Conservation (phyloP, 2,797 vertebrate genomes). For the Strix occidentalis region DNA sequence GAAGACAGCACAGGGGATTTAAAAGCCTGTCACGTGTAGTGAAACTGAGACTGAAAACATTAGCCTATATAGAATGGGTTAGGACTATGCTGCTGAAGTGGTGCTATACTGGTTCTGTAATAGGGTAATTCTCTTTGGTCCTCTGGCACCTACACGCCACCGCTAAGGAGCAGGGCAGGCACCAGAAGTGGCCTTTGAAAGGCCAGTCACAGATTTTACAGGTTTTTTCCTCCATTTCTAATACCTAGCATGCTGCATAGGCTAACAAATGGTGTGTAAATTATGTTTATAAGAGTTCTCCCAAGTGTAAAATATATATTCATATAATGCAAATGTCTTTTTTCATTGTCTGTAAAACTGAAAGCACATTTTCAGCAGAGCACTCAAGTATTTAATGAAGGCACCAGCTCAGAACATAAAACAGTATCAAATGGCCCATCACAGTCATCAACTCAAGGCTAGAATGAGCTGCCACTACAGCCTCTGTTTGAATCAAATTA, state of each 20-base stretch:
- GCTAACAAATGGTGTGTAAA: conserved; percentile 31
- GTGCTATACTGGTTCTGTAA: neutral
- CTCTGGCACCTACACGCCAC: neutral
- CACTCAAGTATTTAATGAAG: conserved; percentile 27
- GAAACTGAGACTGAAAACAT: neutral
- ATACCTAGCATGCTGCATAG: neutral
- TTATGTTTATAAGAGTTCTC: conserved; percentile 1
- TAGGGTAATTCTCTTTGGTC: neutral
- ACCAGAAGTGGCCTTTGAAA: neutral
- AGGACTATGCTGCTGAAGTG: neutral
- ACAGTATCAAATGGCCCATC: conserved; percentile 1
- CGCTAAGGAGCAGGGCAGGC: neutral
- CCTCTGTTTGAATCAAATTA: neutral
- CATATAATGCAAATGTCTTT: conserved; percentile 36
- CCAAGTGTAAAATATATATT: conserved; percentile 42
- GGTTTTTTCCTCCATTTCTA: neutral
- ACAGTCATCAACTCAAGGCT: conserved; percentile 7
- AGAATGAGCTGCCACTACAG: neutral
- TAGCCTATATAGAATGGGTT: neutral
- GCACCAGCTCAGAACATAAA: conserved; percentile 35
- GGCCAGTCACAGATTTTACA: neutral
- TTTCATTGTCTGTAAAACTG: conserved; percentile 32
- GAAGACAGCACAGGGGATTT: neutral
- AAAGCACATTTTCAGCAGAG: conserved; percentile 31
- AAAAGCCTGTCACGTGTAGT: neutral